Base-by-base conservation (phyloP, 2,888 invertebrate species). In the Microlaimidae sp. region DNA sequence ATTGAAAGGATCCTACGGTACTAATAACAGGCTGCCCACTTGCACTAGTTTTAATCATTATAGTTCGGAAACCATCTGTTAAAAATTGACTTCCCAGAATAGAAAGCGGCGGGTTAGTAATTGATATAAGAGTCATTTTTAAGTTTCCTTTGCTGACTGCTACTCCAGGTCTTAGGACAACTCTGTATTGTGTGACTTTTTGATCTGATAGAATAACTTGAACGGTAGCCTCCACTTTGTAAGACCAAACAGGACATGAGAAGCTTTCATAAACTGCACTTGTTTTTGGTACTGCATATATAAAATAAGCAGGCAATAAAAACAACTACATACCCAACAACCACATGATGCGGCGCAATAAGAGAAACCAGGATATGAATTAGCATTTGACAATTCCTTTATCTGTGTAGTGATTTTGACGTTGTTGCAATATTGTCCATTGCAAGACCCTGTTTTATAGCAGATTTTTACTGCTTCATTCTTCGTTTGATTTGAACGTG, bases 241-340 rank as follows among this genome's bases (percentile, higher is more conserved):
- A 7, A 7, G 19, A 26, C 48, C 48, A 48, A 5, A 48, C 23
- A 13, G 48, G 48, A 28, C 48, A 48, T 19, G 48, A 48, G 25
- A 48, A 48, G 17, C 24, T 28, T 48, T 48, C 48, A 24, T 23
- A 23, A 7, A 24, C 21, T 48, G 25, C n/a, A 23, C n/a, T 10
- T 7, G 48, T 23, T 5, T 25, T 23, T 10, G 23, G 48, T 23
- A 5, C n/a, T 5, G 49, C 49, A 27, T 32, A 29, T 10, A 19
- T 49, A 49, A 19, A 49, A 49, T 17, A 49, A 23, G 21, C 49
- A 49, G 32, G 32, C 49, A 49, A 21, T 13, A 29, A 19, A 49
- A 29, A 27, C 49, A 49, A 13, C 49, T 38, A 23, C 49, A 49
- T 19, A n/a, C 32, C 17, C 21, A 3, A 23, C 49, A 49, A 7